Conservation (phyloP, 2,113 vertebrate genomes). For the Promerops cafer region DNA sequence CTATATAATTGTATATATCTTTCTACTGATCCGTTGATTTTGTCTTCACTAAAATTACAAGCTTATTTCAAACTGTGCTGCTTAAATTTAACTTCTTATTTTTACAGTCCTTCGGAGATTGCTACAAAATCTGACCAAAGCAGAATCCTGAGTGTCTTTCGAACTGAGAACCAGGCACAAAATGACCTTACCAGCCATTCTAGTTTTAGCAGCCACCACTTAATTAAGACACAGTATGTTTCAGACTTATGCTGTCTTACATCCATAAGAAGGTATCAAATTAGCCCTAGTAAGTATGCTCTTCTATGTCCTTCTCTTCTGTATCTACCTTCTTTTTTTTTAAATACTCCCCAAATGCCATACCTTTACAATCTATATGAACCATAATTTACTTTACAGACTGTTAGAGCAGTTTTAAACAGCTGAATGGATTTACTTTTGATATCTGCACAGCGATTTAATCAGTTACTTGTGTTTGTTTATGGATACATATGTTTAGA, state of each 20-base stretch:
- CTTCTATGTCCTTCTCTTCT: not conserved
- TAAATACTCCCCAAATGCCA: not conserved
- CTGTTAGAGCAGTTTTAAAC: not conserved
- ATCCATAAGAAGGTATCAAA: not conserved
- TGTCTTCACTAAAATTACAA: not conserved
- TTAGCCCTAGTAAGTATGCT: not conserved
- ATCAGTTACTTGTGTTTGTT: conserved; percentile 23
- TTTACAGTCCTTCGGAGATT: not conserved
- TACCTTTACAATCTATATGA: not conserved
- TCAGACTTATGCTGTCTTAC: not conserved
- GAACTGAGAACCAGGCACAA: not conserved
- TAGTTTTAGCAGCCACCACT: not conserved
- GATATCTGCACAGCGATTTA: not conserved
- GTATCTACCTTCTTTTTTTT: not conserved
- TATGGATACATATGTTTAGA: not conserved
- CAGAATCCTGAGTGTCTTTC: not conserved
- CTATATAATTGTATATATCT: not conserved
- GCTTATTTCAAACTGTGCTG: not conserved
- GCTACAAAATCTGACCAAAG: not conserved
- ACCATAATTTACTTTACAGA: not conserved
- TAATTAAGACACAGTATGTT: not conserved
- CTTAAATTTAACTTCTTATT: not conserved
- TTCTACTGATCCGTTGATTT: not conserved
- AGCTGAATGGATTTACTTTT: conserved; percentile 12
- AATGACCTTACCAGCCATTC: not conserved